Conservation (phyloP, 2,797 vertebrate genomes). For the Emys orbicularis region DNA sequence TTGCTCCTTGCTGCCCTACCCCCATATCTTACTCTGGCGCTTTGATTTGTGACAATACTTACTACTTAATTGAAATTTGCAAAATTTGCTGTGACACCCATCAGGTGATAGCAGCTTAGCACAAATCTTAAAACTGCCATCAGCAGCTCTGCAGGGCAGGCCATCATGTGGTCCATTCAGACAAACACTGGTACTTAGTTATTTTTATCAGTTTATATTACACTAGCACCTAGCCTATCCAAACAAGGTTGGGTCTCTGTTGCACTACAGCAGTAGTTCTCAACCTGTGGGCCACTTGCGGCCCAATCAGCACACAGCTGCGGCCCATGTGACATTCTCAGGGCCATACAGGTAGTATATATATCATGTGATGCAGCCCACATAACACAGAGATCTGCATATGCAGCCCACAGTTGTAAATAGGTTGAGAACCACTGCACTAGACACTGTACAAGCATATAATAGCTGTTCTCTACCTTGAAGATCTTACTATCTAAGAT, state of each 20-base stretch:
- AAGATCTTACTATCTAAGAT: background rate
- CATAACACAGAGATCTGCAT: too few relatives aligned
- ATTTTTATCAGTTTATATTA: background rate
- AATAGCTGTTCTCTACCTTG: background rate
- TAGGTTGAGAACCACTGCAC: too few relatives aligned
- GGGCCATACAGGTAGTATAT: too few relatives aligned
- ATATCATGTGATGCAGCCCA: too few relatives aligned
- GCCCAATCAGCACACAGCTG: too few relatives aligned
- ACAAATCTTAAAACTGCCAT: fast-evolving
- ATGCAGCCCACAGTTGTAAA: too few relatives aligned
- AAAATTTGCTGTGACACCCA: background rate
- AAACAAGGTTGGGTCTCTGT: fast-evolving
- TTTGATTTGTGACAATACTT: background rate
- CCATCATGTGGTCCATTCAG: background rate
- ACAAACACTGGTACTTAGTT: background rate
- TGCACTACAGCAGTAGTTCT: background rate
- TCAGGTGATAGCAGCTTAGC: background rate
- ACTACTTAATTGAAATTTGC: background rate
- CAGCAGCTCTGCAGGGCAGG: background rate
- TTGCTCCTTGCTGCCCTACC: too few relatives aligned
- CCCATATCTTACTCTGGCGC: background rate
- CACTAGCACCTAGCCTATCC: fast-evolving
- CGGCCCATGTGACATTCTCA: too few relatives aligned
- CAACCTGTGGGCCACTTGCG: too few relatives aligned
- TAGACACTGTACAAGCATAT: fast-evolving